These are phyloP conservation scores for Steinernema scapterisci DNA, from an alignment of 2,888 invertebrate genomes.

Conservation along the genomic window DNA sequence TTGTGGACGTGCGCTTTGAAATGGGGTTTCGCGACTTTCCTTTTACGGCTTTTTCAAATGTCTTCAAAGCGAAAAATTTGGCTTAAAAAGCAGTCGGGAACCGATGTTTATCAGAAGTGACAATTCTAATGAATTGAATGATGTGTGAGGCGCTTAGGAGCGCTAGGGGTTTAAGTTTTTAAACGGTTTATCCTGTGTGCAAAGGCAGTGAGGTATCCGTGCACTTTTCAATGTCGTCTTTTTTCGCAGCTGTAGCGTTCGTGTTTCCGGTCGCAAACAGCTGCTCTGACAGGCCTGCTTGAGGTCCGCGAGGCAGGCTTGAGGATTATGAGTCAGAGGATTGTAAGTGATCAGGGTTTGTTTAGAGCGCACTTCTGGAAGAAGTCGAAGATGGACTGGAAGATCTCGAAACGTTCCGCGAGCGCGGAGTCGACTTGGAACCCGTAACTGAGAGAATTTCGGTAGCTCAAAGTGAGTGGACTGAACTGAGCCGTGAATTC, in stretches of 20 bases:
- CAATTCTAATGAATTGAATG: no score
- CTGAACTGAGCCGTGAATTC: constrained; percentile 20
- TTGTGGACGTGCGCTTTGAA: not conserved
- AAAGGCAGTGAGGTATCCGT: constrained; percentile 3
- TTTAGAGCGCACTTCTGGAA: constrained; percentile 1
- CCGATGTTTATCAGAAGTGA: no score
- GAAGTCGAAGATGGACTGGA: constrained; percentile 20
- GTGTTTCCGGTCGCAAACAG: no score
- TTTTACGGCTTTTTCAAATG: not conserved
- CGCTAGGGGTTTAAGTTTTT: no score
- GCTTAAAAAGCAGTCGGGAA: not conserved
- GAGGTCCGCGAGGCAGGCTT: not conserved
- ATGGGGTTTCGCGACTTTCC: no score
- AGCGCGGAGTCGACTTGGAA: not conserved
- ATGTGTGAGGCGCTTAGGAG: no score
- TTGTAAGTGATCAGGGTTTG: not conserved
- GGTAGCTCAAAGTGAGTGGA: not conserved
- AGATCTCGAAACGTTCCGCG: not conserved
- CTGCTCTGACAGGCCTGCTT: no score
- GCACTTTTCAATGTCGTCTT: not conserved
- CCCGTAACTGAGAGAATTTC: constrained; percentile 1
- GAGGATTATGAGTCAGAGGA: not conserved
- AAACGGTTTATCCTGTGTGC: no score
- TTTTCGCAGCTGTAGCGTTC: not conserved
- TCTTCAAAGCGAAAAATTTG: not conserved